Conservation (phyloP, 2,888 invertebrate genomes). For the Zonitis immaculata region DNA sequence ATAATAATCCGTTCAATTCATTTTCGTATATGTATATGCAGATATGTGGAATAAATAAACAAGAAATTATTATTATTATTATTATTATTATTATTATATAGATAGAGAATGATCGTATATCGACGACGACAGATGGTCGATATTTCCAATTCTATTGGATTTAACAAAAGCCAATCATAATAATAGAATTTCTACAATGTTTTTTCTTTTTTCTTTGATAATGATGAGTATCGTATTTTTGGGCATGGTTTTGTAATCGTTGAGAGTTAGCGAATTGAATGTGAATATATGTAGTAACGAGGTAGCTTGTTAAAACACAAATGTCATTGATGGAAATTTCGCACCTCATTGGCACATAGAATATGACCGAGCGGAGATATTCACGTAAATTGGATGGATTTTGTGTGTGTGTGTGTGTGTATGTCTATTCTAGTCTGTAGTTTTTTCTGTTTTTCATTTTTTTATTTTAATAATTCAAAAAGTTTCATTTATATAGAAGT, state of each 20-base stretch:
- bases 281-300: constrained; percentile 4
- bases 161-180: not conserved
- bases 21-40: not conserved
- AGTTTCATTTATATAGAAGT: too few species aligned
- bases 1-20: constrained; percentile 1
- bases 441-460: not conserved
- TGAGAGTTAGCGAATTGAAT: not conserved
- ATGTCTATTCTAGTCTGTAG: too few species aligned
- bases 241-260: not conserved
- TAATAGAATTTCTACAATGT: not conserved
- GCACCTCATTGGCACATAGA: constrained; percentile 9
- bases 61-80: not conserved
- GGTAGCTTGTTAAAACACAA: constrained; percentile 17
- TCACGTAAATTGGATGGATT: not conserved
- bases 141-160: not conserved
- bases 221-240: too few species aligned
- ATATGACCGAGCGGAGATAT: not conserved
- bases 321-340: constrained; percentile 5
- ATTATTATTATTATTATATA: not conserved
- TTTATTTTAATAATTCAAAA: not conserved
- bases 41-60: not conserved
- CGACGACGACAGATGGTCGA: not conserved
- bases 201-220: too few species aligned
- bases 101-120: too few species aligned
- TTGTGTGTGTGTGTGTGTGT: too few species aligned